Evolutionary conservation across 2,888 invertebrate species (phyloP).

Genomic region (Drosophila ezoana): DNA sequence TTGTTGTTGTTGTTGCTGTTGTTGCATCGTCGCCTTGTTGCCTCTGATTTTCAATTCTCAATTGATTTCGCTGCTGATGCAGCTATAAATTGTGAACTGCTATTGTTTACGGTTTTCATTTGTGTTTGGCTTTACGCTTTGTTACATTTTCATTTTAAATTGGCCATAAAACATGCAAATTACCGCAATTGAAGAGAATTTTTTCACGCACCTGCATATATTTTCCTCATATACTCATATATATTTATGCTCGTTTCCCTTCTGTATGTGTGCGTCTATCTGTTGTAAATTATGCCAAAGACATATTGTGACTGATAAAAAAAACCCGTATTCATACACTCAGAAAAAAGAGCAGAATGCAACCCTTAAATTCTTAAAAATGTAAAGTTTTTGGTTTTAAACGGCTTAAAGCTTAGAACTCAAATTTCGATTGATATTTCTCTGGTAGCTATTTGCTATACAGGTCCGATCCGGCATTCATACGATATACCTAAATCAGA

Average conservation of each 20-base stretch:
- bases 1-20: slow-evolving; percentile 8
- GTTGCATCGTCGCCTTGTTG: slow-evolving; percentile 44
- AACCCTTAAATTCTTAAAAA: neutral
- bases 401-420: no score
- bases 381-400: no score
- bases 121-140: slow-evolving; percentile 49
- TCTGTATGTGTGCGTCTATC: neutral
- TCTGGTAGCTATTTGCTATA: no score
- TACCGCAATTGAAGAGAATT: slow-evolving; percentile 29
- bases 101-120: slow-evolving; percentile 63
- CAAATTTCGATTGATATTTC: no score
- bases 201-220: slow-evolving; percentile 8
- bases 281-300: slow-evolving; percentile 10
- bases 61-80: slow-evolving; percentile 52
- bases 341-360: neutral
- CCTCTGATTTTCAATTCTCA: slow-evolving; percentile 38
- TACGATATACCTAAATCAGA: no score
- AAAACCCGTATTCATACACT: neutral
- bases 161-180: slow-evolving; percentile 70
- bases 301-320: slow-evolving; percentile 21
- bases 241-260: slow-evolving; percentile 12
- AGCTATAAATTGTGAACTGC: slow-evolving; percentile 57
- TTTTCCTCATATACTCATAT: neutral
- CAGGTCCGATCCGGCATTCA: no score
- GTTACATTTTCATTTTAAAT: slow-evolving; percentile 64